Percentiles rank a stretch among this genome's conserved stretches.
Conservation (phyloP, 2,888 invertebrate species). For the Argynnis bischoffii region DNA sequence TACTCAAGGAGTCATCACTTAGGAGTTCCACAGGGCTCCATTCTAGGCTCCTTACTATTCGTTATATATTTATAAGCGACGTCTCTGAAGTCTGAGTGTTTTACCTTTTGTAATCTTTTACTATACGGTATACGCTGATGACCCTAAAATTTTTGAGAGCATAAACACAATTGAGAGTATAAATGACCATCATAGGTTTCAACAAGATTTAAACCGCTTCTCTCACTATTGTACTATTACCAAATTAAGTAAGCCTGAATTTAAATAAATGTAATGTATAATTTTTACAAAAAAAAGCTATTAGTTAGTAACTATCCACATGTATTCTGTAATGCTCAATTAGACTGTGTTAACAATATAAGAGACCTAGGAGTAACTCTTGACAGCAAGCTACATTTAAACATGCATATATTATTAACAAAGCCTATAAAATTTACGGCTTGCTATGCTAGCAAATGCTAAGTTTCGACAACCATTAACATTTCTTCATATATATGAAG, state of each 20-base stretch:
- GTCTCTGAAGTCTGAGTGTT: constrained; percentile 33
- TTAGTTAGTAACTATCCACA: too few species aligned
- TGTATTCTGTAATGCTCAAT: too few species aligned
- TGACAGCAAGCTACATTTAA: neutral
- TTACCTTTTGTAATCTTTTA: constrained; percentile 27
- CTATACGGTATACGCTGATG: constrained; percentile 34
- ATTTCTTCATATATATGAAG: neutral
- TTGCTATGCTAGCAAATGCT: neutral
- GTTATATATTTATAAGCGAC: constrained; percentile 37
- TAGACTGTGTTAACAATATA: constrained; percentile 20
- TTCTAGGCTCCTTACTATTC: constrained; percentile 38
- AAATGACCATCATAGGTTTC: constrained; percentile 28
- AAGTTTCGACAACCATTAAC: neutral
- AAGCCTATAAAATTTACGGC: constrained; percentile 15
- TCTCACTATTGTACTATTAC: constrained; percentile 33
- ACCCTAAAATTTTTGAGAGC: constrained; percentile 29
- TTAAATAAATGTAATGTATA: constrained; percentile 38
- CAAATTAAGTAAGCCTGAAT: constrained; percentile 30
- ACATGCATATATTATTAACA: constrained; percentile 10
- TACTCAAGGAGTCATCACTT: constrained; percentile 31
- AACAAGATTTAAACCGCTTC: constrained; percentile 36
- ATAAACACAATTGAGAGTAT: constrained; percentile 14
- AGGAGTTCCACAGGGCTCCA: constrained; percentile 42
- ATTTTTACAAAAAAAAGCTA: constrained; percentile 22
- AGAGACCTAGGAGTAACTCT: constrained; percentile 12